Percentiles rank a stretch among this genome's conserved stretches.
phyloP scores from a whole-genome alignment of 2,888 invertebrate species.

The Phyllotreta striolata region DNA sequence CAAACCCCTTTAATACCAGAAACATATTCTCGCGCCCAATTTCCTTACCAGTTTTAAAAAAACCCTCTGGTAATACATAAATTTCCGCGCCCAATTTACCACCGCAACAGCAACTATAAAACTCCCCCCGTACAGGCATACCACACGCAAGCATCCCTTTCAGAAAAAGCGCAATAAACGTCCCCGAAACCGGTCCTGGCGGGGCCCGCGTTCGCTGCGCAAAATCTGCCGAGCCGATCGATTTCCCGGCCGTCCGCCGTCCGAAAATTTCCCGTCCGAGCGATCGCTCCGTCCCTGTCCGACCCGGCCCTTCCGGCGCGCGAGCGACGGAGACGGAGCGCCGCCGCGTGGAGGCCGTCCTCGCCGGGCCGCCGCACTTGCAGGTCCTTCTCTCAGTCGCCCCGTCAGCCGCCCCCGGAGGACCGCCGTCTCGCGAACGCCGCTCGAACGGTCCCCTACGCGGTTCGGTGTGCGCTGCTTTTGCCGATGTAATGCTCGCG shows the following conservation, averaged over 20 bases:
- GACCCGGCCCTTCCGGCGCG: background rate
- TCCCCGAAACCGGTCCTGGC: conserved; percentile 22
- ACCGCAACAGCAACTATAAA: too few species aligned
- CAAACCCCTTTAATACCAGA: too few species aligned
- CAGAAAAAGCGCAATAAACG: background rate
- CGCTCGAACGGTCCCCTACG: conserved; percentile 20
- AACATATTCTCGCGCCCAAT: too few species aligned
- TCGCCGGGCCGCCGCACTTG: conserved; percentile 3
- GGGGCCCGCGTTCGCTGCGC: conserved; percentile 42
- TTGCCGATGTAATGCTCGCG: conserved; percentile 28
- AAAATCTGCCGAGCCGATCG: conserved; percentile 47
- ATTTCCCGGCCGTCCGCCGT: conserved; percentile 40
- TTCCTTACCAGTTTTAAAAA: too few species aligned
- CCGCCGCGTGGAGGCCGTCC: background rate
- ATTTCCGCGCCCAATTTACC: too few species aligned
- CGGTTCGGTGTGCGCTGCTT: too few species aligned
- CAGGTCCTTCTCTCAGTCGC: conserved; percentile 26
- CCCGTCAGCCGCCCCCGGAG: conserved; percentile 17
- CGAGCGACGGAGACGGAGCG: conserved; percentile 14
- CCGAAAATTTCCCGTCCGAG: conserved; percentile 36
- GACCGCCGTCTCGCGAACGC: conserved; percentile 22
- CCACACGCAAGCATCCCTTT: too few species aligned
- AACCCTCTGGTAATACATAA: too few species aligned
- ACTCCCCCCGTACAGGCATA: too few species aligned
- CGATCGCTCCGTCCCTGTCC: conserved; percentile 19